Conservation (phyloP, 2,113 vertebrate genomes). For the Natator depressus region DNA sequence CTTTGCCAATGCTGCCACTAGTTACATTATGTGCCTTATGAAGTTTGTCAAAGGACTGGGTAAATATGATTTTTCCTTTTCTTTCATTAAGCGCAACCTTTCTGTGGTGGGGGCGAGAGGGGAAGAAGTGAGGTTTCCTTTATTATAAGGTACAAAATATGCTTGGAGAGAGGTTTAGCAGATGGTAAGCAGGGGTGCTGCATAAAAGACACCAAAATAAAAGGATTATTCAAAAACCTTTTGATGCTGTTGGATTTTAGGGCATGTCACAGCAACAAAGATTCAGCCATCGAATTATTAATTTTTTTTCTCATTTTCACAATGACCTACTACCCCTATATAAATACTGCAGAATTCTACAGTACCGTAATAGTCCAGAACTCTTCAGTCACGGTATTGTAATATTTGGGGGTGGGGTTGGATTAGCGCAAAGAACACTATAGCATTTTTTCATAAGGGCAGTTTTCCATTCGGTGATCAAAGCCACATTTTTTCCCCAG, state of each 20-base stretch:
- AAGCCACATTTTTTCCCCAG: neutral
- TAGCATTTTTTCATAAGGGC: neutral
- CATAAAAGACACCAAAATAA: neutral
- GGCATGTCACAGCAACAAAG: neutral
- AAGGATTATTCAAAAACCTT: neutral
- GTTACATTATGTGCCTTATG: slow-evolving; percentile 99
- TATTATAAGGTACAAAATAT: neutral
- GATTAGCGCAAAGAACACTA: neutral
- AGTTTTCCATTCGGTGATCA: neutral
- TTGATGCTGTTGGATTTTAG: neutral
- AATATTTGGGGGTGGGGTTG: neutral
- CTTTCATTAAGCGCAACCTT: neutral
- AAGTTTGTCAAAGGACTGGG: slow-evolving; percentile 99
- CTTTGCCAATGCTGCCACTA: slow-evolving; percentile 96
- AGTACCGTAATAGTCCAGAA: neutral
- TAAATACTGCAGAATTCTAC: neutral
- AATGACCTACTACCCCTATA: neutral
- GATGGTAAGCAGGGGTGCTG: neutral
- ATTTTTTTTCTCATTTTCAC: neutral
- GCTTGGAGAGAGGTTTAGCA: neutral
- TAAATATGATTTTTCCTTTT: slow-evolving; percentile 63
- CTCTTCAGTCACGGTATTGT: neutral
- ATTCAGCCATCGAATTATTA: neutral
- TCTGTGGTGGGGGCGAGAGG: neutral
- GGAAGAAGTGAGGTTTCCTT: neutral